Conservation (phyloP, 2,113 vertebrate genomes). For the Cepphus grylle region DNA sequence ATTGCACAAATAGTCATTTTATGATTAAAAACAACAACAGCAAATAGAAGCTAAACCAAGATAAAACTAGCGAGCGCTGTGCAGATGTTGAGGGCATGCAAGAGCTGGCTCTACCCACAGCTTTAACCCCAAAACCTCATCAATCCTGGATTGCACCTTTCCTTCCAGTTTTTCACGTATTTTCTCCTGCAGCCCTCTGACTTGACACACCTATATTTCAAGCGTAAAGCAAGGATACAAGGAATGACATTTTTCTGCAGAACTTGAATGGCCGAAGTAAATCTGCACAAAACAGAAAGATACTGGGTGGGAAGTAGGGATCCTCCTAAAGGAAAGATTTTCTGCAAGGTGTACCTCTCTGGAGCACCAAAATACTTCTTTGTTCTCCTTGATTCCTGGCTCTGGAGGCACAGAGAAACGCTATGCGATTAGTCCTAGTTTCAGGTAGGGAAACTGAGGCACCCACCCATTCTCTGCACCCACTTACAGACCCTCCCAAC, state of each 20-base stretch:
- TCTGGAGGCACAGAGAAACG: background rate
- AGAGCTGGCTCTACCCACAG: background rate
- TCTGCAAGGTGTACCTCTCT: background rate
- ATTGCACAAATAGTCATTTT: conserved; percentile 49
- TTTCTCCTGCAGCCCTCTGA: background rate
- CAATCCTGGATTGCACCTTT: background rate
- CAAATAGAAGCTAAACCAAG: conserved; percentile 16
- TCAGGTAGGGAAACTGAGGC: background rate
- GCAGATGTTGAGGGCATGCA: background rate
- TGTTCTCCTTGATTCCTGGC: background rate
- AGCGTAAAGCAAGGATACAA: background rate
- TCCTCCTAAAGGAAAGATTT: background rate
- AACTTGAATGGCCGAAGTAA: background rate
- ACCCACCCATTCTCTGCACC: background rate
- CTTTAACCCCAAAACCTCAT: background rate
- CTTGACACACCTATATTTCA: background rate
- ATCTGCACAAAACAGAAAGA: background rate
- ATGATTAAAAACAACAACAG: conserved; percentile 61
- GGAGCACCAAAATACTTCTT: background rate
- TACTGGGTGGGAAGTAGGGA: background rate
- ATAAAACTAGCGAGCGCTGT: background rate
- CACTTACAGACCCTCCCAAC: background rate
- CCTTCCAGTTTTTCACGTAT: rapidly evolving
- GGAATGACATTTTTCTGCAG: background rate
- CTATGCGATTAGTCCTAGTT: background rate